A percentile compares a stretch with the other conserved stretches of the same genome.
Evolutionary conservation across 1,140 invertebrate genomes (phyloP).

Genomic region (Pachyrhynchus sulphureomaculatus): DNA sequence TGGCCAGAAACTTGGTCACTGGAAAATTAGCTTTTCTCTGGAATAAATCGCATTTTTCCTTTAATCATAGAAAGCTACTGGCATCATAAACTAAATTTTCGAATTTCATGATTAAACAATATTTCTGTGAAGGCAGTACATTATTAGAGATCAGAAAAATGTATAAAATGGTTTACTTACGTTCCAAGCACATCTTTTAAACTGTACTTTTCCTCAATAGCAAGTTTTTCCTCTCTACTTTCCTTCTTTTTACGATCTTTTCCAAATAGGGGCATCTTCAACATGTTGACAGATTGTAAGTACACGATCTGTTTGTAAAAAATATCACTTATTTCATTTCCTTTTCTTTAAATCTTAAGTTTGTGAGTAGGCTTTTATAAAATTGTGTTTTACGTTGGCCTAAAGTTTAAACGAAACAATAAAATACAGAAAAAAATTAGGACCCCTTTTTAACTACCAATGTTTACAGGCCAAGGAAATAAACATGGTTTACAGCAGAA

Average conservation of each 20-base stretch:
- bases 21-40: no score
- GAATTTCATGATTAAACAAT: no score
- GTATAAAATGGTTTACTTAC: conserved; percentile 58
- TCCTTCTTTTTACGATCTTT: conserved; percentile 82
- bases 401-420: not conserved
- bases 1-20: no score
- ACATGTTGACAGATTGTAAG: conserved; percentile 15
- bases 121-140: no score
- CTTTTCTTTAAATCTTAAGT: not conserved
- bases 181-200: conserved; percentile 87
- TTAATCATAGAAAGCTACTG: no score
- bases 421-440: not conserved
- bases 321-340: conserved; percentile 2
- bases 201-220: conserved; percentile 85
- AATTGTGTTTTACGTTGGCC: not conserved
- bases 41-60: no score
- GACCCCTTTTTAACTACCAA: not conserved
- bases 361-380: not conserved
- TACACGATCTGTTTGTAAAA: not conserved
- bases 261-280: conserved; percentile 82
- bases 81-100: no score
- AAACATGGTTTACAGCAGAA: no score
- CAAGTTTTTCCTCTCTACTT: conserved; percentile 71
- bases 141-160: no score
- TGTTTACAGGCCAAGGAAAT: no score